These are phyloP conservation scores for Morus bassanus DNA, from an alignment of 2,797 vertebrate species.

Conservation along the genomic window DNA sequence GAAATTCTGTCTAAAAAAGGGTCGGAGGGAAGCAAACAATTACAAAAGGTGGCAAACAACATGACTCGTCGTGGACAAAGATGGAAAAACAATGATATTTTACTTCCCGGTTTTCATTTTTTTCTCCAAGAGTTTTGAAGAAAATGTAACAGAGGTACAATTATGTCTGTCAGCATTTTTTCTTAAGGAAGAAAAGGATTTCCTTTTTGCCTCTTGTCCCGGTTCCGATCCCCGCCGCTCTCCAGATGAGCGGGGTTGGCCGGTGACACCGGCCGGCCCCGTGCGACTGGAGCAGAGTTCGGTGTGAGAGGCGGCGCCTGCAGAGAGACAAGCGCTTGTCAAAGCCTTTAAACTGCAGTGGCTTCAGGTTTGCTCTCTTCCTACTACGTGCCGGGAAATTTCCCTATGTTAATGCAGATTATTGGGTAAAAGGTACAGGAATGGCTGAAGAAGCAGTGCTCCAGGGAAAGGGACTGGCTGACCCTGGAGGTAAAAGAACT, in stretches of 20 bases:
- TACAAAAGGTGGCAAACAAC: neutral
- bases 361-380: neutral
- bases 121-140: neutral
- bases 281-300: rapidly evolving
- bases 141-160: neutral
- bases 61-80: neutral
- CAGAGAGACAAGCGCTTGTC: neutral
- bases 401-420: rapidly evolving
- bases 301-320: rapidly evolving
- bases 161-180: rapidly evolving
- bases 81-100: neutral
- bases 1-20: neutral
- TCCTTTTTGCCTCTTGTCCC: neutral
- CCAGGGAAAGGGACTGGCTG: neutral
- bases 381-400: rapidly evolving
- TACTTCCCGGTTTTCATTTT: neutral
- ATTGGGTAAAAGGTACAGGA: neutral
- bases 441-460: rapidly evolving
- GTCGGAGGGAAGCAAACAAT: neutral
- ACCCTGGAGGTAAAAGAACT: neutral
- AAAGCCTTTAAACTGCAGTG: rapidly evolving
- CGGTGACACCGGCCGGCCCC: rapidly evolving
- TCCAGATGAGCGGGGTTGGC: neutral
- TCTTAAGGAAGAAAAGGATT: neutral
- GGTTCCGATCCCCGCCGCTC: neutral